Percentiles rank a stretch among this genome's conserved stretches.
Evolutionary conservation across 1,140 invertebrate genomes (phyloP).

Genomic region (Danaus plexippus): DNA sequence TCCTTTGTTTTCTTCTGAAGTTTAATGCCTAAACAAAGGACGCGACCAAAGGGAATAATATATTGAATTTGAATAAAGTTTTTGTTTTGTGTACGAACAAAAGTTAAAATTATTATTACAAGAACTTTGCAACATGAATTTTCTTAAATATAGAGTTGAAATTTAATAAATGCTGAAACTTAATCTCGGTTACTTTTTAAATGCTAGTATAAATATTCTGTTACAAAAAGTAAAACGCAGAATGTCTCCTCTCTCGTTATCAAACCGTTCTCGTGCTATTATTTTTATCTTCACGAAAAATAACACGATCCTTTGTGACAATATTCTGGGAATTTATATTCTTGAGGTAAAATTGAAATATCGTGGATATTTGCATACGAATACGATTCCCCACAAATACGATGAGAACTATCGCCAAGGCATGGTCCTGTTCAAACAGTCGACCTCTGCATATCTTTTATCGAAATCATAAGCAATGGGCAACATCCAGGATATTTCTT

Average conservation of each 20-base stretch:
- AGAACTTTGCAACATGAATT: too few species aligned
- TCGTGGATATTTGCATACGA: constrained; percentile 30
- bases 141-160: too few species aligned
- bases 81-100: too few species aligned
- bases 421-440: constrained; percentile 34
- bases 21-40: constrained; percentile 10
- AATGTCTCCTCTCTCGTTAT: background rate
- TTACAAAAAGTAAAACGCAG: too few species aligned
- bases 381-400: constrained; percentile 32
- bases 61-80: background rate
- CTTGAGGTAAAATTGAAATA: constrained; percentile 32
- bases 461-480: background rate
- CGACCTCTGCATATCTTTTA: constrained; percentile 13
- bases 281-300: constrained; percentile 7
- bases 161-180: too few species aligned
- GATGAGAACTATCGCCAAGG: constrained; percentile 24
- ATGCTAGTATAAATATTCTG: too few species aligned
- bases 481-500: too few species aligned
- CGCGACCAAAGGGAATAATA: constrained; percentile 10
- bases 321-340: constrained; percentile 13
- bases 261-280: background rate
- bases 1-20: constrained; percentile 10
- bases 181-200: too few species aligned
- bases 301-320: constrained; percentile 11
- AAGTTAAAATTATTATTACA: too few species aligned